These are phyloP conservation scores for Stomatorhinus walkeri DNA, from an alignment of 2,797 vertebrate species.

Conservation along the genomic window DNA sequence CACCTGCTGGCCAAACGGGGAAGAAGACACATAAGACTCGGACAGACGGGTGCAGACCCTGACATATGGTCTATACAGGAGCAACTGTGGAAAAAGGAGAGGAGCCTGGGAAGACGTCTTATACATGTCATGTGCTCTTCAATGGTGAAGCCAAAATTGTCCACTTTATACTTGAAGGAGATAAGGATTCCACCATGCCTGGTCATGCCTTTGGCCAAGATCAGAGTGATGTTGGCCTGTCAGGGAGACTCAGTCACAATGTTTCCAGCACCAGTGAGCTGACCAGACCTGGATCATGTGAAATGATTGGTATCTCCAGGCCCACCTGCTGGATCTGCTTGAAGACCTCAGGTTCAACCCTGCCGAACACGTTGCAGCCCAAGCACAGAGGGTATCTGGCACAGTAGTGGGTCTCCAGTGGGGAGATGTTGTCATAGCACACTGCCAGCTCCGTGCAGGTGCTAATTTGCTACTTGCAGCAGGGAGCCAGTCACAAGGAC, in stretches of 20 bases:
- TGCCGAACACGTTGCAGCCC: slow-evolving; percentile 80
- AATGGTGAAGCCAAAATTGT: slow-evolving; percentile 77
- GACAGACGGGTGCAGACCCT: neutral
- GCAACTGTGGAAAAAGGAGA: slow-evolving; percentile 21
- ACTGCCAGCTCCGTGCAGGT: slow-evolving; percentile 80
- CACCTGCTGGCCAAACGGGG: neutral
- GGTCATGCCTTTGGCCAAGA: slow-evolving; percentile 89
- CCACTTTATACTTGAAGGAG: slow-evolving; percentile 71
- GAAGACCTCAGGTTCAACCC: slow-evolving; percentile 64
- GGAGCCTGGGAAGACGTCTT: neutral
- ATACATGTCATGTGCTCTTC: slow-evolving; percentile 71
- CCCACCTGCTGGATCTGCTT: slow-evolving; percentile 74
- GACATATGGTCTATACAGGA: neutral
- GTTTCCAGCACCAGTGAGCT: neutral
- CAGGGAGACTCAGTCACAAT: neutral
- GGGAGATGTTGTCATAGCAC: slow-evolving; percentile 87
- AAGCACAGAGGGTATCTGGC: slow-evolving; percentile 78
- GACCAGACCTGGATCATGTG: neutral
- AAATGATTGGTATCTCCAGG: neutral
- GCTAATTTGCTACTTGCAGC: slow-evolving; percentile 71
- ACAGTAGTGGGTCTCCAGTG: slow-evolving; percentile 88
- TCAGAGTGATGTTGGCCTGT: slow-evolving; percentile 73
- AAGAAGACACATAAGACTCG: neutral
- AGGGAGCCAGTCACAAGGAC: neutral
- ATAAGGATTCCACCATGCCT: slow-evolving; percentile 82